These are phyloP conservation scores for Corythoichthys intestinalis DNA, from an alignment of 2,113 vertebrate genomes.

Conservation along the genomic window DNA sequence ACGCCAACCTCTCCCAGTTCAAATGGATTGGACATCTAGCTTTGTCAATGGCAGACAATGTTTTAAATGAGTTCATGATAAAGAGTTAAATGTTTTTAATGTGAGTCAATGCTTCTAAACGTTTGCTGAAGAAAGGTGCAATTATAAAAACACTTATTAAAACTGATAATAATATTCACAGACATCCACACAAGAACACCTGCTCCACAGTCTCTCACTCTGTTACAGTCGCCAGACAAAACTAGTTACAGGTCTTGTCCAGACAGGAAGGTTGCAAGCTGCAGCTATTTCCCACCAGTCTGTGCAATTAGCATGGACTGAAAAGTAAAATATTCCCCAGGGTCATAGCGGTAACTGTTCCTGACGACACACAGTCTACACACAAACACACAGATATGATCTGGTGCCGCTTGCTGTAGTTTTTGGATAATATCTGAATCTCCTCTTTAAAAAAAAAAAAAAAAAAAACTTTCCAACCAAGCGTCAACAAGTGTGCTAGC, in stretches of 20 bases:
- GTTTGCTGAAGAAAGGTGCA: not conserved
- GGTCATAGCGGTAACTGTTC: slow-evolving; percentile 38
- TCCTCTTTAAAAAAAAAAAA: not conserved
- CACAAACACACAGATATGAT: slow-evolving; percentile 9
- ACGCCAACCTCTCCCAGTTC: no score
- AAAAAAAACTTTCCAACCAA: not conserved
- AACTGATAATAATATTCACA: not conserved
- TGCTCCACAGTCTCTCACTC: not conserved
- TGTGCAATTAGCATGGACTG: slow-evolving; percentile 41
- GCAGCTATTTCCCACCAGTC: slow-evolving; percentile 26
- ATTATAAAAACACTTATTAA: not conserved
- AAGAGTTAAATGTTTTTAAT: no score
- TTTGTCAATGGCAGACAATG: no score
- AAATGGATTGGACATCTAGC: no score
- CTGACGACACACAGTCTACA: slow-evolving; percentile 34
- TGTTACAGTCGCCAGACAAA: not conserved
- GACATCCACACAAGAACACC: not conserved
- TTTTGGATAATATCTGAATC: not conserved
- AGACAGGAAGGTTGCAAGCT: slow-evolving; percentile 32
- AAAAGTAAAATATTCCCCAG: slow-evolving; percentile 44
- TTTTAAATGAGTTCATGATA: no score
- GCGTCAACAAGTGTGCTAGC: not conserved
- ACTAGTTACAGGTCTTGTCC: slow-evolving; percentile 25
- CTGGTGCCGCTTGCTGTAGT: not conserved
- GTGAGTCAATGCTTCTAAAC: no score